Base-by-base conservation (phyloP, 1,140 invertebrate genomes). In the Wasmannia auropunctata region DNA sequence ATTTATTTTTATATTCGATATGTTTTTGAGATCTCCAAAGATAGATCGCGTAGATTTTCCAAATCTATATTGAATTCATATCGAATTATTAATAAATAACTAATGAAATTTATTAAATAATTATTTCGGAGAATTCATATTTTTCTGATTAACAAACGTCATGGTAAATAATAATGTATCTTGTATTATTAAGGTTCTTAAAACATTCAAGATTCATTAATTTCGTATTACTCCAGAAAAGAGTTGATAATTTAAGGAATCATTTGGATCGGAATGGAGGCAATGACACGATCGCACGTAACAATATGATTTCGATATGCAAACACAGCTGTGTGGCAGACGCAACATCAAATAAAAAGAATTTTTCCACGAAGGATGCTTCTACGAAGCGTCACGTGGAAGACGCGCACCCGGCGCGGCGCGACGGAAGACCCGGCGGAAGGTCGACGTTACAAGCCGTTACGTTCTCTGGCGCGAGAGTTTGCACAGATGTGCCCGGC, bases 401-500 rank as follows among this genome's bases (percentile, higher is more conserved):
- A 54, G 62, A 85, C 80, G 87, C 72, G 79, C 74, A 77, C 62
- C 80, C 85, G 84, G 63, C 76, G 67, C 85, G 84, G 63, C 76
- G 67, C 76, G 87, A 85, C 81, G 87, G 79, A 88, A 81, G 85
- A 67, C 62, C 43, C 79, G 63, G 77, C 80, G 70, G 81, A 84
- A 85, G 86, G 81, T 84, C 51, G 76, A 16, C 60, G 75, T 86
- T 86, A 63, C 40, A 25, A 90, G 85, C 56, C 84, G 85, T 89
- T 89, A 79, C 65, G 60, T 72, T 62, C 79, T 70, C 69, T 63
- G 86, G 81, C 70, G 85, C 83, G 60, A 88, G 65, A 89, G 88
- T 91, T 91, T 91, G 88, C 86, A 91, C 91, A 91, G 88, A 90
- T 90, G 88, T 86, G 74, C 83, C 60, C 63, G 49, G 70, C 80